These are phyloP conservation scores for Romanogobio albipinnatus DNA, from an alignment of 2,113 vertebrate species.

Conservation along the genomic window DNA sequence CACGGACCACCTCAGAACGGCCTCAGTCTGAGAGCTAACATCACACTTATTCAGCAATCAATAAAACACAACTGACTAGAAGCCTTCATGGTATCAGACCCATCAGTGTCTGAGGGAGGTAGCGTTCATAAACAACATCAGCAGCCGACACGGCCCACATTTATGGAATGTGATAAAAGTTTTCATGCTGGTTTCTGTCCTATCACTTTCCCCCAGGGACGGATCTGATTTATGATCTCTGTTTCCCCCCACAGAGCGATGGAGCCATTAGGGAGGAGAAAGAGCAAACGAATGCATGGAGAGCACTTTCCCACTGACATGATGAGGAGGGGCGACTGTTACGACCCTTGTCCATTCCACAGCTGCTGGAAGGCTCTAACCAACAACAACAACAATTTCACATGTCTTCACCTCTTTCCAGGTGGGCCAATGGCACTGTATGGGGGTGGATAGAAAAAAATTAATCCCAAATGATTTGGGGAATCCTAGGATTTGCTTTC, in stretches of 20 bases:
- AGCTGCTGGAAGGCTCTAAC: conserved; percentile 45
- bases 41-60: conserved; percentile 17
- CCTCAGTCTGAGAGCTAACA: conserved; percentile 27
- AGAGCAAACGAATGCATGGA: conserved; percentile 11
- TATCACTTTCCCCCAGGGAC: conserved; percentile 13
- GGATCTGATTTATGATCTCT: conserved; percentile 46
- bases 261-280: conserved; percentile 37
- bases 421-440: background rate
- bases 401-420: conserved; percentile 28
- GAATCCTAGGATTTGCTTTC: background rate
- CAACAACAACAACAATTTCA: conserved; percentile 54
- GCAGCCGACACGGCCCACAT: conserved; percentile 8
- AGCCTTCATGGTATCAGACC: background rate
- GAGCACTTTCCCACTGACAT: conserved; percentile 48
- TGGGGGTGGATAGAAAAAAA: background rate
- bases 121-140: conserved; percentile 32
- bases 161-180: conserved; percentile 39
- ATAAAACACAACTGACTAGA: conserved; percentile 18
- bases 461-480: background rate
- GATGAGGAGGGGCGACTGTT: conserved; percentile 1
- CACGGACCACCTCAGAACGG: conserved; percentile 18
- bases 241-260: conserved; percentile 31
- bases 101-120: background rate
- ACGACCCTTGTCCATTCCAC: conserved; percentile 5
- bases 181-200: conserved; percentile 17